These are phyloP conservation scores for Penaeus japonicus DNA, from an alignment of 1,140 invertebrate species.

Conservation along the genomic window DNA sequence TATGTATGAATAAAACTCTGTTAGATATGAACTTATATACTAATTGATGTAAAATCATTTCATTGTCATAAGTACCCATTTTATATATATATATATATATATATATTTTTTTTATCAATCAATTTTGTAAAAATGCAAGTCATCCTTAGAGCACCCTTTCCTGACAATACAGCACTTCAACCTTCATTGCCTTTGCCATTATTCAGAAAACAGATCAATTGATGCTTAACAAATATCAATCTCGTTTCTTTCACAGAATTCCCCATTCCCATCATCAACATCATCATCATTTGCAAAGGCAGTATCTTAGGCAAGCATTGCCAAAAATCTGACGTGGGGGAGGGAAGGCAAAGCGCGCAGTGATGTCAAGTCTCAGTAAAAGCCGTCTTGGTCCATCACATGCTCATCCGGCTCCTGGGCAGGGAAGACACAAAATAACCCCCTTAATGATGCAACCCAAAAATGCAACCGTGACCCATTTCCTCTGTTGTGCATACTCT, in stretches of 20 bases:
- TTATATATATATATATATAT: slow-evolving; percentile 11
- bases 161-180: slow-evolving; percentile 43
- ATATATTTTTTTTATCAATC: no score
- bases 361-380: slow-evolving; percentile 46
- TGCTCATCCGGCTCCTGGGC: slow-evolving; percentile 47
- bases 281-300: background rate
- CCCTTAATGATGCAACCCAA: slow-evolving; percentile 28
- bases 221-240: no score
- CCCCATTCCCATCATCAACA: no score
- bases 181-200: slow-evolving; percentile 42
- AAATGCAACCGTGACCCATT: background rate
- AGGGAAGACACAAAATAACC: slow-evolving; percentile 41
- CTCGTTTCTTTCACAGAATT: no score
- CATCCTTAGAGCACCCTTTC: background rate
- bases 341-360: slow-evolving; percentile 4
- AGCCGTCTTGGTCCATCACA: slow-evolving; percentile 53
- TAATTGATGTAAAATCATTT: slow-evolving; percentile 24
- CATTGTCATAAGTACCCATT: background rate
- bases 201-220: background rate
- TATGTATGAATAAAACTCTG: no score
- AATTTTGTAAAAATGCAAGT: background rate
- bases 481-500: background rate
- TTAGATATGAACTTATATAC: background rate
- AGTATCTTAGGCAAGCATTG: background rate
- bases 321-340: background rate